phyloP scores from a whole-genome alignment of 2,888 invertebrate species.

The Odontothrips loti region DNA sequence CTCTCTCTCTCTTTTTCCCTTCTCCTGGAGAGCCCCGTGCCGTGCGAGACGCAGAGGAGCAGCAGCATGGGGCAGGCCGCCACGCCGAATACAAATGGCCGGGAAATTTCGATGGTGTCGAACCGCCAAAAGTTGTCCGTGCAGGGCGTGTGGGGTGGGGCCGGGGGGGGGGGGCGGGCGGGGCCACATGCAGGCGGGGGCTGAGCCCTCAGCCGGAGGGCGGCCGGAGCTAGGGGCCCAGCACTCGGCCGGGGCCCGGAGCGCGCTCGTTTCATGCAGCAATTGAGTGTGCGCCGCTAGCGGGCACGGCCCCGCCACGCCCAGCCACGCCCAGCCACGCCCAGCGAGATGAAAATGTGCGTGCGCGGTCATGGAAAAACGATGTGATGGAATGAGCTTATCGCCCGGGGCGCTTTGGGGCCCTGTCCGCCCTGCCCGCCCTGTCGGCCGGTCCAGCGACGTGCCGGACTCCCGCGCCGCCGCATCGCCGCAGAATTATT shows the following conservation, averaged over 20 bases:
- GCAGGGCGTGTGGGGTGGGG: not conserved
- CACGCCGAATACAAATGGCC: constrained; percentile 14
- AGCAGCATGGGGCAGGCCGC: not conserved
- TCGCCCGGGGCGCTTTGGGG: not conserved
- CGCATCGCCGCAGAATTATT: no score
- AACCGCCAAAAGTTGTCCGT: not conserved
- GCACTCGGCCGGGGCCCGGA: not conserved
- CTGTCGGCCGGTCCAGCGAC: not conserved
- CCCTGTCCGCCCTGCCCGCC: not conserved
- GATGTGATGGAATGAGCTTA: not conserved
- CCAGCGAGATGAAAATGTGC: constrained; percentile 1
- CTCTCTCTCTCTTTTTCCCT: not conserved
- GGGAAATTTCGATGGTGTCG: constrained; percentile 9
- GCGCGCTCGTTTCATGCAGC: not conserved
- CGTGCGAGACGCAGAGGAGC: no score
- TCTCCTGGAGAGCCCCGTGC: not conserved
- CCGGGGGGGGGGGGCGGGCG: not conserved
- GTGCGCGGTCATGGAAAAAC: not conserved
- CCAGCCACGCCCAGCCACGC: not conserved
- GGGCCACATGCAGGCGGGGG: not conserved
- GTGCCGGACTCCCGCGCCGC: no score
- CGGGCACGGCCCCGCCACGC: no score
- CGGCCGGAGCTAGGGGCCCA: not conserved
- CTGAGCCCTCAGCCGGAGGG: not conserved
- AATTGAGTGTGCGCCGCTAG: not conserved